A percentile compares a stretch with the other conserved stretches of the same genome.
Conservation (phyloP, 2,113 vertebrate genomes). For the Burhinus bistriatus region DNA sequence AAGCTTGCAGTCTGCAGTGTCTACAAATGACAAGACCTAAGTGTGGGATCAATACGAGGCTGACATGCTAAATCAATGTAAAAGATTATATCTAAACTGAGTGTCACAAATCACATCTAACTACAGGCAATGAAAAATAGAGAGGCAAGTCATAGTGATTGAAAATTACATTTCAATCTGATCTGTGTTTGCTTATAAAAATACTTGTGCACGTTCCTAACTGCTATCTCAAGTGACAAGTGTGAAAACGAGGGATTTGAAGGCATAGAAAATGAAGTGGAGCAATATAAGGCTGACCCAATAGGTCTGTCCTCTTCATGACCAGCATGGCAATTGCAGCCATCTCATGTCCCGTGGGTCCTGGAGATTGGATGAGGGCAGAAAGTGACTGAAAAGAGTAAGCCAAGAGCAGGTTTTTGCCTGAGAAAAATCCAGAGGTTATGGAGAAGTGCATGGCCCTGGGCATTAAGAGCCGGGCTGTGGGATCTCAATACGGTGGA, state of each 20-base stretch:
- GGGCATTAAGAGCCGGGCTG: accelerated
- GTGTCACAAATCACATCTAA: background rate
- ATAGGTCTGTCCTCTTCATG: background rate
- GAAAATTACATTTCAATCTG: background rate
- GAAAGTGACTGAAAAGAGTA: background rate
- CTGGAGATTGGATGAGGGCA: background rate
- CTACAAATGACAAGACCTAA: background rate
- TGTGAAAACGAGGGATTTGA: background rate
- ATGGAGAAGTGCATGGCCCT: accelerated
- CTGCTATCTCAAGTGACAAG: background rate
- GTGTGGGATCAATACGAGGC: background rate
- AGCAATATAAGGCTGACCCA: background rate
- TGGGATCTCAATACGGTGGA: background rate
- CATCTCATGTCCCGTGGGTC: background rate
- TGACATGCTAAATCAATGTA: slow-evolving; percentile 11
- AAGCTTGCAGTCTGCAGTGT: background rate
- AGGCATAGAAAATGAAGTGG: background rate
- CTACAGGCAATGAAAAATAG: background rate
- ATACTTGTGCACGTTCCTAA: background rate
- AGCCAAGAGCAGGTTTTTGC: background rate
- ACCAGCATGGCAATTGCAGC: background rate
- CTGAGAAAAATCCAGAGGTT: background rate
- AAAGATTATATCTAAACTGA: background rate
- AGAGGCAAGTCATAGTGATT: background rate
- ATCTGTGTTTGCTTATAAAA: background rate